Evolutionary conservation across 2,888 invertebrate genomes (phyloP).

Genomic region (Lathronympha strigana): DNA sequence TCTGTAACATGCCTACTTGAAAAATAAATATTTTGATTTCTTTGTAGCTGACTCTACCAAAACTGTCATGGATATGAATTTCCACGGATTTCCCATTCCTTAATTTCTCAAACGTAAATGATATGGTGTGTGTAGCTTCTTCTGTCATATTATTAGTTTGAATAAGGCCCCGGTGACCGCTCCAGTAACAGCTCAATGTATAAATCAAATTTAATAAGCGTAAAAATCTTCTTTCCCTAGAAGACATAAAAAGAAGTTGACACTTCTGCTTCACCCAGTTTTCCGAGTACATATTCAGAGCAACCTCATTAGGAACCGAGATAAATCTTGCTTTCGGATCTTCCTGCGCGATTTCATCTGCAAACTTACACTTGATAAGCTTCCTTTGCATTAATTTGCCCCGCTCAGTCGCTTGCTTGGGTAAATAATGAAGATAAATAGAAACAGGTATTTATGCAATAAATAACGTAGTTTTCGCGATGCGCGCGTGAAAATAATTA

Average conservation of each 20-base stretch:
- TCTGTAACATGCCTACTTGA: too few relatives aligned
- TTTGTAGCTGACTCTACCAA: too few relatives aligned
- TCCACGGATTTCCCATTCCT: too few relatives aligned
- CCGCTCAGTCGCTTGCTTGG: neutral
- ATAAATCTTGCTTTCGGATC: slow-evolving; percentile 4
- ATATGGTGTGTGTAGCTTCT: too few relatives aligned
- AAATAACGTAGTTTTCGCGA: neutral
- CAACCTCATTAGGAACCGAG: slow-evolving; percentile 4
- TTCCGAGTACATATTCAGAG: slow-evolving; percentile 3
- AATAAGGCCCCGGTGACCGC: too few relatives aligned
- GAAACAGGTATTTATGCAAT: neutral
- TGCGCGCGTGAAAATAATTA: too few relatives aligned
- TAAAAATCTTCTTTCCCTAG: neutral
- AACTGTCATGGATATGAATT: too few relatives aligned
- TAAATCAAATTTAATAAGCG: too few relatives aligned
- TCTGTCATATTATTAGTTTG: too few relatives aligned
- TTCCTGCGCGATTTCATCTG: neutral
- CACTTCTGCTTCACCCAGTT: slow-evolving; percentile 15
- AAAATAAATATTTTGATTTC: too few relatives aligned
- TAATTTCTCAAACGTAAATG: too few relatives aligned
- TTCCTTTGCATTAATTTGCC: neutral
- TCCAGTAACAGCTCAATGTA: too few relatives aligned
- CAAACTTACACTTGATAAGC: neutral
- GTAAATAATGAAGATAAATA: slow-evolving; percentile 1
- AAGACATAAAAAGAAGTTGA: neutral